These are phyloP conservation scores for Mesocentrotus franciscanus DNA, from an alignment of 53 echinoderm and acorn worm species.

Conservation along the genomic window DNA sequence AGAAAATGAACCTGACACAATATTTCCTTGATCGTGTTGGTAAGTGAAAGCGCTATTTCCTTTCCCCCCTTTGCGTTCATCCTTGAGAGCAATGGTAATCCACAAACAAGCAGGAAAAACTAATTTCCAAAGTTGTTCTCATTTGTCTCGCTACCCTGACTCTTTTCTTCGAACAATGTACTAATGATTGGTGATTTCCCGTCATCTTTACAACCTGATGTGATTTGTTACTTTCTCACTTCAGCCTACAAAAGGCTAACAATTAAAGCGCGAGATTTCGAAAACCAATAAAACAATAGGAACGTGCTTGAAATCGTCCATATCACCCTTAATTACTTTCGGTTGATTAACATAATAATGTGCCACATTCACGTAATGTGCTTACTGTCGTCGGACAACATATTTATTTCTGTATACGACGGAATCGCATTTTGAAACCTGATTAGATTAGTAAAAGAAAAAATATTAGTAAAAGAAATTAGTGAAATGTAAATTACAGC, in stretches of 20 bases:
- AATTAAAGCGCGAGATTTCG: not conserved
- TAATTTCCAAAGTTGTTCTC: too few relatives aligned
- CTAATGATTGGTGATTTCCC: not conserved
- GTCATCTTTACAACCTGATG: not conserved
- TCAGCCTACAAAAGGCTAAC: not conserved
- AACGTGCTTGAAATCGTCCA: not conserved
- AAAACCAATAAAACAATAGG: not conserved
- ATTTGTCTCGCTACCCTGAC: not conserved
- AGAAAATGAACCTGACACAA: not conserved
- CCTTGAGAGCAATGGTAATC: too few relatives aligned
- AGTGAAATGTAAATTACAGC: too few relatives aligned
- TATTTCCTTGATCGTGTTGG: not conserved
- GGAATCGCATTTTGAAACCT: too few relatives aligned
- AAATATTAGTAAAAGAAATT: too few relatives aligned
- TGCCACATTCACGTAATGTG: too few relatives aligned
- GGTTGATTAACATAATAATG: too few relatives aligned
- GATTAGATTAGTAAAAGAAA: too few relatives aligned
- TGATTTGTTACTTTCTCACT: not conserved
- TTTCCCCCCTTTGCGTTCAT: not conserved
- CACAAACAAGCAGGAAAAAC: too few relatives aligned
- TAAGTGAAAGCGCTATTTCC: not conserved
- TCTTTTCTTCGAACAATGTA: not conserved
- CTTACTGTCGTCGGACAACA: too few relatives aligned
- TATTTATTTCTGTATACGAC: too few relatives aligned
- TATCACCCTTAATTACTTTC: not conserved